Percentiles rank a stretch among this genome's conserved stretches.
Conservation (phyloP, 2,113 vertebrate species). For the Pelvicachromis taeniatus region DNA sequence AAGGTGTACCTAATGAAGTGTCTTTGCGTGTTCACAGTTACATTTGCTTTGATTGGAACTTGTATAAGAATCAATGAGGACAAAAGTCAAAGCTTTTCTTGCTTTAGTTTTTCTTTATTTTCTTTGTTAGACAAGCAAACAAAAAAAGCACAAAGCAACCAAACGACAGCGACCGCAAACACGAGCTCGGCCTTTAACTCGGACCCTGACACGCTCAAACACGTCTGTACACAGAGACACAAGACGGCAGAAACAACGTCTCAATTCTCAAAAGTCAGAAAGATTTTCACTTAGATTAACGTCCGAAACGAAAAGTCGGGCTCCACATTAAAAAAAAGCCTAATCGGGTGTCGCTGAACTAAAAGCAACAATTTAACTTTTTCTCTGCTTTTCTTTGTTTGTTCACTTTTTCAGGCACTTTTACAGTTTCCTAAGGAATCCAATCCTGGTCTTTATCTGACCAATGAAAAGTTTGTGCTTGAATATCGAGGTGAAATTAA, state of each 20-base stretch:
- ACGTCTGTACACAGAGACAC: background rate
- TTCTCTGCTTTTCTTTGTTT: background rate
- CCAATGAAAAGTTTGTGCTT: background rate
- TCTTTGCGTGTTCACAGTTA: background rate
- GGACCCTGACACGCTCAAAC: background rate
- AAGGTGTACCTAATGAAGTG: background rate
- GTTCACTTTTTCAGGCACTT: background rate
- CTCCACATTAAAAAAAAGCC: too few relatives aligned
- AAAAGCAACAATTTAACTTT: background rate
- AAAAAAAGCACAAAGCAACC: slow-evolving; percentile 10
- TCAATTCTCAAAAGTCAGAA: background rate
- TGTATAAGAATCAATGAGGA: background rate
- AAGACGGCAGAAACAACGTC: background rate
- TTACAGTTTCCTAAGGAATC: background rate
- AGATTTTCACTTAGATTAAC: background rate
- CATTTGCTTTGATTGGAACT: background rate
- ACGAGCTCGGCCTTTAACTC: slow-evolving; percentile 34
- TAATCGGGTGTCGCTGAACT: background rate
- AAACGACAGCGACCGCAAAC: slow-evolving; percentile 21
- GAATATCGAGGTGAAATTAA: background rate
- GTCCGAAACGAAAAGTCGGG: background rate
- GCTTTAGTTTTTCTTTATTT: background rate
- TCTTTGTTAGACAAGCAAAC: slow-evolving; percentile 45
- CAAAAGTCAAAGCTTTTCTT: background rate
- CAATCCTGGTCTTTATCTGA: background rate